These are phyloP conservation scores for Vidua macroura DNA, from an alignment of 2,113 vertebrate genomes.

Conservation along the genomic window DNA sequence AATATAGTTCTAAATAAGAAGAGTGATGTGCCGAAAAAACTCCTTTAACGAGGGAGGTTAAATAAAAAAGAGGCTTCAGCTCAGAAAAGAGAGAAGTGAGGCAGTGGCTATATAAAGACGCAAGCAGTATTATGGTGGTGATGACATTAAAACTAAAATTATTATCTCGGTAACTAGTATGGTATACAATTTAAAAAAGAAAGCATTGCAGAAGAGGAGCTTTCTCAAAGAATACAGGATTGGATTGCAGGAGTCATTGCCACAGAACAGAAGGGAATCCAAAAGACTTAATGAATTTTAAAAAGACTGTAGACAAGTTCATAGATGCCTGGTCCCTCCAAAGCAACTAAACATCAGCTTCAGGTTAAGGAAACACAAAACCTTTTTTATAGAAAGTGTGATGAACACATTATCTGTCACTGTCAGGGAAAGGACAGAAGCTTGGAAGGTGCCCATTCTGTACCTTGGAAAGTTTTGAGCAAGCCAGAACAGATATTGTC, in stretches of 20 bases:
- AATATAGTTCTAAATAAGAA: neutral
- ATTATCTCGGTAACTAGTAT: neutral
- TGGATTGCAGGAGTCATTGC: neutral
- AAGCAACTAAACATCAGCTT: neutral
- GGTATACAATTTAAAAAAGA: neutral
- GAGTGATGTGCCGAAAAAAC: neutral
- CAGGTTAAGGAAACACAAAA: neutral
- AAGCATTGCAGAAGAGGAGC: neutral
- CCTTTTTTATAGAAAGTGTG: neutral
- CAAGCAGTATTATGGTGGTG: neutral
- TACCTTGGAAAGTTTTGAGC: conserved; percentile 73
- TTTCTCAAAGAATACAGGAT: neutral
- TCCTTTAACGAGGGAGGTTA: neutral
- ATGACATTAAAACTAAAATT: neutral
- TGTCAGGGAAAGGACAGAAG: neutral
- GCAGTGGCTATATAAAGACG: neutral
- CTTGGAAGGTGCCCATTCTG: neutral
- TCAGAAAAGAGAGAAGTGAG: neutral
- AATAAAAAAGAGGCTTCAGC: neutral
- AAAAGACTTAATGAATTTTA: neutral
- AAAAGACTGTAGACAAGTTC: neutral
- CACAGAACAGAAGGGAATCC: neutral
- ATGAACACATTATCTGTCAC: neutral
- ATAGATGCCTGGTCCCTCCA: neutral
- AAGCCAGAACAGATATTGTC: conserved; percentile 60